Evolutionary conservation across 2,113 vertebrate genomes (phyloP).

Genomic region (Copsychus sechellarum): DNA sequence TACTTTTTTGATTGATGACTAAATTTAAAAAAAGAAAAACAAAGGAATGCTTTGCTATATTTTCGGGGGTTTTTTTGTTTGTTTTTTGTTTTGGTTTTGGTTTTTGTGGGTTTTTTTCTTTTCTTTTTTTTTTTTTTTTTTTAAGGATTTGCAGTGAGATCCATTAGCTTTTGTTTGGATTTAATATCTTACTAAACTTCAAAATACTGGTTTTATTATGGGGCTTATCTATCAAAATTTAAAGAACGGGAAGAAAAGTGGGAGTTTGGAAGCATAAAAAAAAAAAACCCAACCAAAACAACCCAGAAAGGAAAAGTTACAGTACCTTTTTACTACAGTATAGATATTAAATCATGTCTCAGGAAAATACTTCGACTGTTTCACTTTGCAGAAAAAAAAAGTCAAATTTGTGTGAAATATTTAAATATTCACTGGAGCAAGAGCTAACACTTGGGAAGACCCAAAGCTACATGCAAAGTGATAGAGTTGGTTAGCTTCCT

Average conservation of each 20-base stretch:
- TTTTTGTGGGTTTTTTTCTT: no score
- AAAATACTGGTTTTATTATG: background rate
- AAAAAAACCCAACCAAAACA: background rate
- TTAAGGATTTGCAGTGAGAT: background rate
- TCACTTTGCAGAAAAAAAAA: background rate
- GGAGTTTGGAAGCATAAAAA: background rate
- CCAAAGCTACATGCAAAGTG: background rate
- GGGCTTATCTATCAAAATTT: background rate
- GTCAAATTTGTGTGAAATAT: background rate
- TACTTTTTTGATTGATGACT: background rate
- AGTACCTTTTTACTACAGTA: background rate
- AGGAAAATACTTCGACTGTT: background rate
- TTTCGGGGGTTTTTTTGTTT: no score
- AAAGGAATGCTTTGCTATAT: background rate
- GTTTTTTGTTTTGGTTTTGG: no score
- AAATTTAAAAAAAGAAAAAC: background rate
- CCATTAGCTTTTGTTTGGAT: background rate
- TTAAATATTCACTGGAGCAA: background rate
- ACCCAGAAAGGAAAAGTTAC: background rate
- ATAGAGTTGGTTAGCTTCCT: background rate
- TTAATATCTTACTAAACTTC: background rate
- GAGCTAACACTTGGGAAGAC: background rate
- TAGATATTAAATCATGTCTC: background rate
- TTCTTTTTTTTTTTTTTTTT: no score
- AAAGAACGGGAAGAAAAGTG: background rate